Evolutionary conservation across 2,113 vertebrate genomes (phyloP).

Genomic region (Oreochromis niloticus): DNA sequence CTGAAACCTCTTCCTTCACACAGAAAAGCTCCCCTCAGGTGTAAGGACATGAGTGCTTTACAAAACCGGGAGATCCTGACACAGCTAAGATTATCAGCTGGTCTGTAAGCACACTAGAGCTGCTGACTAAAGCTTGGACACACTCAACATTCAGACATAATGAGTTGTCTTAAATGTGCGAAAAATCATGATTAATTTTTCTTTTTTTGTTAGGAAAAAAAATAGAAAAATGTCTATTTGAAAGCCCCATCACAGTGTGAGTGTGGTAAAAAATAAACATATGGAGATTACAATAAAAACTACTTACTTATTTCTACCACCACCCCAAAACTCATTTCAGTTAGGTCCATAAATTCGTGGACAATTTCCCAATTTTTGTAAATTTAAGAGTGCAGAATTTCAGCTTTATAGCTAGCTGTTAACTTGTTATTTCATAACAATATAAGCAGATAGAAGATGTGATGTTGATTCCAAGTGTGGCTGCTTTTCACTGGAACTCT

Average conservation of each 20-base stretch:
- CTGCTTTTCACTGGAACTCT: neutral
- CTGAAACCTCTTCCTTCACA: conserved; percentile 53
- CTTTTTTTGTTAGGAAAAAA: neutral
- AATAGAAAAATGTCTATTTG: neutral
- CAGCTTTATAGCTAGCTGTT: neutral
- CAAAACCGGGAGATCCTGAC: conserved; percentile 40
- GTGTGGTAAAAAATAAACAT: neutral
- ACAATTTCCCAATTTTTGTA: neutral
- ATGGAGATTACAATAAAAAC: neutral
- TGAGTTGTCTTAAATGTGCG: neutral
- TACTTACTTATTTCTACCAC: neutral
- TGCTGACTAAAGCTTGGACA: neutral
- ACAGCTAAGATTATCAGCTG: conserved; percentile 19
- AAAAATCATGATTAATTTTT: neutral
- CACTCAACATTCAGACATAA: neutral
- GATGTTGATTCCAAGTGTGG: neutral
- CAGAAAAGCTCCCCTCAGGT: conserved; percentile 47
- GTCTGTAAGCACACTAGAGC: neutral
- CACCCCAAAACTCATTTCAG: neutral
- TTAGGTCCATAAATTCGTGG: neutral
- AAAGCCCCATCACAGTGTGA: neutral
- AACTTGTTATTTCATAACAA: neutral
- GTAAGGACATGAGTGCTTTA: conserved; percentile 61
- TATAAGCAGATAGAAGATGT: neutral
- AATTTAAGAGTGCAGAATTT: neutral